Evolutionary conservation across 2,888 invertebrate genomes (phyloP).

Genomic region (Anticlea derivata): DNA sequence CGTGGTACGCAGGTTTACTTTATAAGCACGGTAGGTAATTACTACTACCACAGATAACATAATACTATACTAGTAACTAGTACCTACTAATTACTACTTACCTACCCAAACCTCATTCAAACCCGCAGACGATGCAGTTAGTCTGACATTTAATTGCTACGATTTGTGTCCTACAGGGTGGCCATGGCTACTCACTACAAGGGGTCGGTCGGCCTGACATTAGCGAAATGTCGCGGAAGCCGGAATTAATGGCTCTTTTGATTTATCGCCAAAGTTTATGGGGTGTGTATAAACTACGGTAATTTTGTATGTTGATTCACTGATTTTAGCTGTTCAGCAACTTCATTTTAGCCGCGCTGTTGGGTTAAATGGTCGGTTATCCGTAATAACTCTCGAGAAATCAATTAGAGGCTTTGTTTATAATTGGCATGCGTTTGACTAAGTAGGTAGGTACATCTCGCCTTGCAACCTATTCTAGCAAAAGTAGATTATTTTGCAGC

Average conservation of each 20-base stretch:
- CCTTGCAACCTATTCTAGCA: too few relatives aligned
- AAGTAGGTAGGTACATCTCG: too few relatives aligned
- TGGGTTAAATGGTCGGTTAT: background rate
- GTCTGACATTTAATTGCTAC: constrained; percentile 37
- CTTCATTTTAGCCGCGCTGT: constrained; percentile 11
- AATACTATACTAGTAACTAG: too few relatives aligned
- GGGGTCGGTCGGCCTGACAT: constrained; percentile 41
- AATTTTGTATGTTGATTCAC: constrained; percentile 19
- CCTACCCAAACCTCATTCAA: background rate
- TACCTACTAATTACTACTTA: too few relatives aligned
- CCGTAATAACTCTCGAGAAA: too few relatives aligned
- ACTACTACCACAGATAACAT: too few relatives aligned
- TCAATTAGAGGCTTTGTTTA: too few relatives aligned
- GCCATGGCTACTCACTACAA: constrained; percentile 18
- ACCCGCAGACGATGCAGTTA: constrained; percentile 13
- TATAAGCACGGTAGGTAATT: too few relatives aligned
- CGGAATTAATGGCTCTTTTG: constrained; percentile 46
- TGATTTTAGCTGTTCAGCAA: constrained; percentile 15
- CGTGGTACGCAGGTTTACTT: too few relatives aligned
- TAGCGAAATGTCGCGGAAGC: constrained; percentile 51
- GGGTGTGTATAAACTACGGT: constrained; percentile 18
- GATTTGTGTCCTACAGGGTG: constrained; percentile 25
- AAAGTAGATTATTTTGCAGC: too few relatives aligned
- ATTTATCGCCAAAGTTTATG: constrained; percentile 41
- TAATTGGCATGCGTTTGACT: too few relatives aligned